phyloP scores from a whole-genome alignment of 2,113 vertebrate species.

The Vulpes vulpes region DNA sequence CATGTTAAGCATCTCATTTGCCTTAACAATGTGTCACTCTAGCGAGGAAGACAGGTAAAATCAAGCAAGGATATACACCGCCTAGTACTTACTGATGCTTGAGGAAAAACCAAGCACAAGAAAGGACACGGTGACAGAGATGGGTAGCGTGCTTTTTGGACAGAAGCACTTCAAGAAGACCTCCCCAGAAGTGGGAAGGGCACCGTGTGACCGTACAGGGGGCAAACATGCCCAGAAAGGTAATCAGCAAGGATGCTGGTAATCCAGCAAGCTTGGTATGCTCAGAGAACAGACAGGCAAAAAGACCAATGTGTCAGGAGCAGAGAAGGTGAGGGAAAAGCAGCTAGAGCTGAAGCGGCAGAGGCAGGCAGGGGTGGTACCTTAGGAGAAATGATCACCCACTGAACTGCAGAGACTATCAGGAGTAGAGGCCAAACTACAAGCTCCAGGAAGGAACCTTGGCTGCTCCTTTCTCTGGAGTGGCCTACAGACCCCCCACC shows the following conservation, averaged over 20 bases:
- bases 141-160: background rate
- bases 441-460: background rate
- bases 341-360: background rate
- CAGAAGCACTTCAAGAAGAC: background rate
- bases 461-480: background rate
- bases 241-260: too few relatives aligned
- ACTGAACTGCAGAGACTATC: background rate
- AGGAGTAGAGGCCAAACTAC: background rate
- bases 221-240: background rate
- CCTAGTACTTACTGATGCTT: background rate
- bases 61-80: background rate
- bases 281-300: background rate
- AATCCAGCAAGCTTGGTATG: background rate
- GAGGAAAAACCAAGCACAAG: background rate
- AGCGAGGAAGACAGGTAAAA: background rate
- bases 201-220: rapidly evolving
- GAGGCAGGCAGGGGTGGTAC: background rate
- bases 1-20: background rate
- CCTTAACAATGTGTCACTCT: background rate
- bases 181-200: background rate
- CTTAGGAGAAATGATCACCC: background rate
- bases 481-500: background rate
- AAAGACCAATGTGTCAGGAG: background rate
- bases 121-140: background rate
- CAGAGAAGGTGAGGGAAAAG: background rate